Evolutionary conservation across 2,113 vertebrate species (phyloP).

Genomic region (Otus sunia): DNA sequence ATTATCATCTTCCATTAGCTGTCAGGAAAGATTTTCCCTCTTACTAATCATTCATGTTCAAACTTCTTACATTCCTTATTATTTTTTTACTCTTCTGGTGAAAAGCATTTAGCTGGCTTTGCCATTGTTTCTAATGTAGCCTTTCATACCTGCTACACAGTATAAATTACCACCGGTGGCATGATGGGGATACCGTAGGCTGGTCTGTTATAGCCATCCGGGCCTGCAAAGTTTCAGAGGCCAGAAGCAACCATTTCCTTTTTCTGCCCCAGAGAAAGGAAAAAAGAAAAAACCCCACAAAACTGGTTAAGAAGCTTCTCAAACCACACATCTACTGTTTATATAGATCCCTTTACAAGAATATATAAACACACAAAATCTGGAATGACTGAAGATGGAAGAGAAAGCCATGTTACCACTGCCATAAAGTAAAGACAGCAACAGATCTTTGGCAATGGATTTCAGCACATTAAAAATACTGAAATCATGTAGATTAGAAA

Average conservation of each 20-base stretch:
- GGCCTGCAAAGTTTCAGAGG: background rate
- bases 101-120: background rate
- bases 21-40: background rate
- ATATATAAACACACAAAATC: background rate
- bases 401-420: background rate
- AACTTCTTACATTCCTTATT: background rate
- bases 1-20: background rate
- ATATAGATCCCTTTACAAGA: background rate
- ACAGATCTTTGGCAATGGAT: background rate
- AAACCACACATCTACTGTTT: background rate
- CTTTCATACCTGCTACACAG: background rate
- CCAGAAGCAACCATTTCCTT: background rate
- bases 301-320: background rate
- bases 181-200: rapidly evolving
- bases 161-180: rapidly evolving
- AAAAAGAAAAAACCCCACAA: background rate
- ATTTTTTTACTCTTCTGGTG: background rate
- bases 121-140: background rate
- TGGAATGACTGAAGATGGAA: background rate
- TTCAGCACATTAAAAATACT: background rate
- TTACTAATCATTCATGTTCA: background rate
- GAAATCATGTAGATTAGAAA: background rate
- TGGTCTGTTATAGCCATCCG: background rate
- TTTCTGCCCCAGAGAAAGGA: background rate
- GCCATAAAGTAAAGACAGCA: background rate